A percentile compares a stretch with the other conserved stretches of the same genome.
These are phyloP conservation scores for Solea senegalensis DNA, from an alignment of 2,113 vertebrate genomes.

Conservation along the genomic window DNA sequence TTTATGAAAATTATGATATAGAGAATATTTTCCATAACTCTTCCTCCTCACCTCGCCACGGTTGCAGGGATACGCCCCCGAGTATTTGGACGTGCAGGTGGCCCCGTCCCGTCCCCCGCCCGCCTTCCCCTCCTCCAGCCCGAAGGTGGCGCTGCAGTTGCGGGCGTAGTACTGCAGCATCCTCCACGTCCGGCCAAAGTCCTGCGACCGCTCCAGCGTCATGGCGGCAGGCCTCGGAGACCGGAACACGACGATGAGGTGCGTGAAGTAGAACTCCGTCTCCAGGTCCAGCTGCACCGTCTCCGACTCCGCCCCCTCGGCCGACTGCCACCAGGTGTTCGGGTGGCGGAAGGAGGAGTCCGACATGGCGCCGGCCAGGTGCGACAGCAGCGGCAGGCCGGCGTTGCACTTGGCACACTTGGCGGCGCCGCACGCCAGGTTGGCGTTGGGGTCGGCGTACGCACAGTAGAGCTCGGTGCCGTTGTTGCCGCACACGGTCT, in stretches of 20 bases:
- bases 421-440: conserved; percentile 76
- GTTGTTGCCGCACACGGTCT: conserved; percentile 86
- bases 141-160: conserved; percentile 89
- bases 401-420: conserved; percentile 86
- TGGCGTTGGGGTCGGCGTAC: conserved; percentile 71
- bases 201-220: conserved; percentile 94
- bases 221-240: conserved; percentile 92
- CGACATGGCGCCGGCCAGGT: conserved; percentile 89
- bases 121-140: conserved; percentile 80
- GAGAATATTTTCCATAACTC: neutral
- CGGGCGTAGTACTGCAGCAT: conserved; percentile 90
- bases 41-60: conserved; percentile 90
- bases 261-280: conserved; percentile 94
- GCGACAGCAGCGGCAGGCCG: conserved; percentile 81
- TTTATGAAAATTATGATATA: too few relatives aligned
- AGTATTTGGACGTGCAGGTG: conserved; percentile 93
- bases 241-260: conserved; percentile 94
- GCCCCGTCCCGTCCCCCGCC: conserved; percentile 74
- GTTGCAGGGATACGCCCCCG: conserved; percentile 88
- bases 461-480: conserved; percentile 86
- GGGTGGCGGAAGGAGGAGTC: conserved; percentile 94
- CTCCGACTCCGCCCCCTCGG: conserved; percentile 80
- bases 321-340: conserved; percentile 97
- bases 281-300: conserved; percentile 93
- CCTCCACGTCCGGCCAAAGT: conserved; percentile 91